Conservation (phyloP, 2,888 invertebrate species). For the Seladonia tumulorum region DNA sequence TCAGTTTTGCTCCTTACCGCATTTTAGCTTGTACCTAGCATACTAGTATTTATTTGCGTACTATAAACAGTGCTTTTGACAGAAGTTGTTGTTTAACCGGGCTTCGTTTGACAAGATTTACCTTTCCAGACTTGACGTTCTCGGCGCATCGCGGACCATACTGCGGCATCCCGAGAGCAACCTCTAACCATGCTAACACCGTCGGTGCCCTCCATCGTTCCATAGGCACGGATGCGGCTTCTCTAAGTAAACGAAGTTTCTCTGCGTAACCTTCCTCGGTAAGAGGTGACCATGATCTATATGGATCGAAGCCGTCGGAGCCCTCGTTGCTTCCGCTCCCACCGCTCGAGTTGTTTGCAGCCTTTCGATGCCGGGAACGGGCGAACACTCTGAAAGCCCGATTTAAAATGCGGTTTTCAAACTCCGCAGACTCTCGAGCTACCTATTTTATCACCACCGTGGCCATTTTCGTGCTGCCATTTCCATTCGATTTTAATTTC, state of each 20-base stretch:
- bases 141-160: conserved; percentile 95
- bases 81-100: not conserved
- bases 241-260: conserved; percentile 91
- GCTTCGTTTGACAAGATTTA: conserved; percentile 78
- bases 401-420: conserved; percentile 13
- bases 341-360: conserved; percentile 86
- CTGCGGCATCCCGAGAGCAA: conserved; percentile 97
- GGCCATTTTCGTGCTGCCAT: not conserved
- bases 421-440: not conserved
- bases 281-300: conserved; percentile 88
- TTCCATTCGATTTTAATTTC: not conserved
- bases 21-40: not conserved
- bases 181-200: conserved; percentile 97
- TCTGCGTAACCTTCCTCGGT: conserved; percentile 91
- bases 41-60: not conserved
- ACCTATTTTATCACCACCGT: not conserved
- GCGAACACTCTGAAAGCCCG: conserved; percentile 89
- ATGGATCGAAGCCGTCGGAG: conserved; percentile 84
- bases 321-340: conserved; percentile 88
- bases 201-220: conserved; percentile 97
- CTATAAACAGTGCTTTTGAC: not conserved
- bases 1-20: too few relatives aligned
- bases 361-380: conserved; percentile 92
- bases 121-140: conserved; percentile 98
- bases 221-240: conserved; percentile 93